phyloP scores from a whole-genome alignment of 2,113 vertebrate genomes.

The Pitta sordida region DNA sequence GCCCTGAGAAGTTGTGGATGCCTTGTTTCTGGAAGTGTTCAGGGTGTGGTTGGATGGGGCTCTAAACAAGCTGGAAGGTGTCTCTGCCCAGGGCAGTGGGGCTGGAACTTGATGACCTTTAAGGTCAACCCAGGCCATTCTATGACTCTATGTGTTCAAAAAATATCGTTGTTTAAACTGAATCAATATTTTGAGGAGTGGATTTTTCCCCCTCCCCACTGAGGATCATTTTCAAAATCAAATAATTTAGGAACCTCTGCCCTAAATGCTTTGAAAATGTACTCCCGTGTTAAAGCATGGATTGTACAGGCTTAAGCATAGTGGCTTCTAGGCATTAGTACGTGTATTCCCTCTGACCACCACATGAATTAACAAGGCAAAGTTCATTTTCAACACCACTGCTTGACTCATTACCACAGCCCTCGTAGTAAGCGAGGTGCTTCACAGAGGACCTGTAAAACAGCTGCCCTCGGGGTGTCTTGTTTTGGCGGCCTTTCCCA shows the following conservation, averaged over 20 bases:
- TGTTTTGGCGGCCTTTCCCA: conserved; percentile 78
- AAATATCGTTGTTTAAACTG: neutral
- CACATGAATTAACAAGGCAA: neutral
- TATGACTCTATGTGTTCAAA: neutral
- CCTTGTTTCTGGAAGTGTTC: neutral
- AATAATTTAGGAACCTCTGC: neutral
- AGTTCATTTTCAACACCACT: neutral
- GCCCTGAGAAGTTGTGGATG: neutral
- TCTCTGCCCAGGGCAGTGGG: too few species aligned
- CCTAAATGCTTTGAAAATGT: neutral
- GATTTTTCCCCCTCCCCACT: neutral
- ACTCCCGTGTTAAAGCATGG: neutral
- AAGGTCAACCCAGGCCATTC: neutral
- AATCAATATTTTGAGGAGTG: neutral
- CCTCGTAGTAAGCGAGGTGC: neutral
- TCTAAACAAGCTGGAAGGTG: neutral
- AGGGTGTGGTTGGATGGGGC: neutral
- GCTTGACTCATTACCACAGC: neutral
- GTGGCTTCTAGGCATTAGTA: neutral
- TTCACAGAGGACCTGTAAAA: conserved; percentile 49
- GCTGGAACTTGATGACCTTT: neutral
- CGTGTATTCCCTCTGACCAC: neutral
- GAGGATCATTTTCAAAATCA: neutral
- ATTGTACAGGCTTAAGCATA: neutral
- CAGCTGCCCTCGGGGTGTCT: conserved; percentile 76